Evolutionary conservation across 2,113 vertebrate species (phyloP), one percentile per base, ranked within the genome.

Genomic region (Phyllopteryx taeniolatus): DNA sequence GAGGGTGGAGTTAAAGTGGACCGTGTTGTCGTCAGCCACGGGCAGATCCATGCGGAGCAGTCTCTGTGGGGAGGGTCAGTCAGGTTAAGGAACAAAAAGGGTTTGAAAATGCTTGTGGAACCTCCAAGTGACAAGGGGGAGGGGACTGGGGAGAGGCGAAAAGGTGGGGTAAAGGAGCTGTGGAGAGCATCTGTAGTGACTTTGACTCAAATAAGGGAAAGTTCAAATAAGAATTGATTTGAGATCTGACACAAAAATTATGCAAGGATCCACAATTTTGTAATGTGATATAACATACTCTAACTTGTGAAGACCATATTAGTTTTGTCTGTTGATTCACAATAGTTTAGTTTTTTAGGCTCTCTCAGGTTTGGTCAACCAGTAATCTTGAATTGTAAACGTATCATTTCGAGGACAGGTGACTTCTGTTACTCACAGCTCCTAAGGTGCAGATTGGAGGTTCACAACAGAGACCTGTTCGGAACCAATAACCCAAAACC

Each of bases 1-100:
- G 76, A 98, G 95, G 3, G 96, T 98, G 67, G 96, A 97, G 85
- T 97, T 97, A 89, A 98, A 98, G 85, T 98, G 96, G 65, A 98
- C 96, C 0, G 95, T 94, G 90, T 96, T 98, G 93, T 98, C 96
- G 0, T 97, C 96, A 0, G 96, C 96, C 17, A 98, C 96, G 0
- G 96, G 96, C 73, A 98, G 91, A 70, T 98, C 96, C 96, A 98
- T 98, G 47, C 96, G 92, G 43, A 98, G 91, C 43, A 98, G 93
- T 84, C 96, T 93, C 96, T 98, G 92, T 59, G 72, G 87, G 81
- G 81, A 92, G 8, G 44, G 87, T 76, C 92, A 90, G 77, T 82
- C 86, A 79, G 65, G 75, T 76, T 44, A 43, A 79, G 72, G 59
- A 67, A 78, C 90, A 76, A 85, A 81, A 56, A 70, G 68, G 67